These are phyloP conservation scores for Tipula confusa DNA, from an alignment of 2,888 invertebrate species.

Conservation along the genomic window DNA sequence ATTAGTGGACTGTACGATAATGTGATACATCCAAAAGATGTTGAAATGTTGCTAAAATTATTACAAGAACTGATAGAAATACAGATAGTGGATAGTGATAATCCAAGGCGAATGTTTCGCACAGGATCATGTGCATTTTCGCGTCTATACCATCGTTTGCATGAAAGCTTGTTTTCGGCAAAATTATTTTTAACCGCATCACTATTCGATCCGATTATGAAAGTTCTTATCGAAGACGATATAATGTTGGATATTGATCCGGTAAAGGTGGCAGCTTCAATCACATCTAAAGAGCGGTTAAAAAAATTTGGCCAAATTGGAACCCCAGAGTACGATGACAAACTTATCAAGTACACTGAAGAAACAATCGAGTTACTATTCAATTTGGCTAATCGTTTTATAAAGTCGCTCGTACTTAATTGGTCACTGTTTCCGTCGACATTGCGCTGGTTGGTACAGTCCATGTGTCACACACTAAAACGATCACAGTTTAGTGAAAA, in stretches of 20 bases:
- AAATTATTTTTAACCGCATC: slow-evolving; percentile 91
- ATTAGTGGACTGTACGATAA: slow-evolving; percentile 68
- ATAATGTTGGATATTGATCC: slow-evolving; percentile 89
- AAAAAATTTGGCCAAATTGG: slow-evolving; percentile 75
- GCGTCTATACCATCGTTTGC: slow-evolving; percentile 78
- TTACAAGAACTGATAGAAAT: slow-evolving; percentile 64
- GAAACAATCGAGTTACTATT: slow-evolving; percentile 76
- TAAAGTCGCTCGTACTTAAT: slow-evolving; percentile 74
- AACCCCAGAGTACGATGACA: slow-evolving; percentile 65
- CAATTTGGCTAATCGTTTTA: slow-evolving; percentile 73
- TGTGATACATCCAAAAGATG: slow-evolving; percentile 71
- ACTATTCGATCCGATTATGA: slow-evolving; percentile 85
- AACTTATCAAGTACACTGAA: slow-evolving; percentile 71
- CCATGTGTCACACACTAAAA: slow-evolving; percentile 67
- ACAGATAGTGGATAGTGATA: slow-evolving; percentile 66
- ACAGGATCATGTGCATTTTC: slow-evolving; percentile 84
- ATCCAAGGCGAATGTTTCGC: slow-evolving; percentile 67
- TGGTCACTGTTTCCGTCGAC: slow-evolving; percentile 88
- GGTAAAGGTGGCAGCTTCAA: slow-evolving; percentile 60
- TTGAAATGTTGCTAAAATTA: slow-evolving; percentile 60
- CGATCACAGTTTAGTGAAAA: slow-evolving; percentile 51
- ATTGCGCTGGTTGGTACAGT: slow-evolving; percentile 84
- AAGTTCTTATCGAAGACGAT: slow-evolving; percentile 85
- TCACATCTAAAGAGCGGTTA: slow-evolving; percentile 46
- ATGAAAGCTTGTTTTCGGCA: slow-evolving; percentile 84